Base-by-base conservation (phyloP, 1,140 invertebrate species). In the Ptiloglossa arizonensis region DNA sequence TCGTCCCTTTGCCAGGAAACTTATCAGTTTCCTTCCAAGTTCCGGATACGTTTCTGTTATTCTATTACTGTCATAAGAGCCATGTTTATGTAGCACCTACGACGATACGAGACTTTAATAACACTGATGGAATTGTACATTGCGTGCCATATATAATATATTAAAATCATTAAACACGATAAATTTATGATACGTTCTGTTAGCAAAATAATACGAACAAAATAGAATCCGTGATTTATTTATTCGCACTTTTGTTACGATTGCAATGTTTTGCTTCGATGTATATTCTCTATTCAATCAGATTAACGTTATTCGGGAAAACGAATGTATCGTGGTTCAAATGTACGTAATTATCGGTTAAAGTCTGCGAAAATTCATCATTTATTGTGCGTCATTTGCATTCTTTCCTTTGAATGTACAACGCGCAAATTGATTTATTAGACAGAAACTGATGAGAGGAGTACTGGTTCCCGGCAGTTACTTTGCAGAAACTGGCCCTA, bases 51-150 rank as follows among this genome's bases (percentile, higher is more conserved):
- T 82, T 80, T 73, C 52, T 70, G 54, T 50, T 70, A 77, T 62
- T 46, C 48, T 64, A 60, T 57, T 50, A 52, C 35, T 29, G 52
- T 22, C 59, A 11, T 27, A 24, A 48, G 38, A 13, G 4, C 63
- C 29, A 17, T 73, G 62, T 81, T 79, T 82, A 52, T 44, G 15
- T n/a, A 68, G 22, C 44, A 9, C 32, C 44, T n/a, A 15, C 35
- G 35, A 73, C 67, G 50, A 75, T 48, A 41, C 52, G 52, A 15
- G 32, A 56, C 72, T 80, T 82, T 77, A 77, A 80, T 82, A 80
- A 82, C 72, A 41, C 13, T 71, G 71, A 76, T 80, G 60, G 70
- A 24, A 63, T 13, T 19, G 52, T 48, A 52, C n/a, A 24, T 1
- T 19, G 27, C 50, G 29, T 22, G 54, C 54, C 29, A 17, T 24